A percentile compares a stretch with the other conserved stretches of the same genome.
Evolutionary conservation across 2,797 vertebrate genomes (phyloP).

Genomic region (Coluber constrictor): DNA sequence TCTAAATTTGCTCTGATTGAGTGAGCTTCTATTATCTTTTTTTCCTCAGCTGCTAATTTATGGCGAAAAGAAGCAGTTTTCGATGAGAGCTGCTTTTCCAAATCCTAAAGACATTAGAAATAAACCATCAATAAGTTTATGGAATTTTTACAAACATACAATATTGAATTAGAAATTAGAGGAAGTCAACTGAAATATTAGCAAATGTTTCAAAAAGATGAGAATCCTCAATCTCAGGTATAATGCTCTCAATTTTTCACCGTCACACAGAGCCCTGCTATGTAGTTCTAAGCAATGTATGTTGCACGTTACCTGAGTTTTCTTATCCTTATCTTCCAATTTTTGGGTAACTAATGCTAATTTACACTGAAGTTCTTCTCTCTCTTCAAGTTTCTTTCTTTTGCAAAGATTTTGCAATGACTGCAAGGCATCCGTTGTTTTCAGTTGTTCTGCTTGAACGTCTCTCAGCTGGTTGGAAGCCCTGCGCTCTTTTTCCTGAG

Average conservation of each 20-base stretch:
- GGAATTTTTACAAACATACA: neutral
- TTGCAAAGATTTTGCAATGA: conserved; percentile 65
- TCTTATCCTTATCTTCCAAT: too few species aligned
- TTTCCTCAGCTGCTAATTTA: too few species aligned
- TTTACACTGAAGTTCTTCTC: conserved; percentile 67
- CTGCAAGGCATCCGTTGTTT: conserved; percentile 59
- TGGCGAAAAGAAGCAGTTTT: too few species aligned
- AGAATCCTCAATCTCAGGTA: neutral
- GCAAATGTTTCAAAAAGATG: neutral
- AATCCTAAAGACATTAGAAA: too few species aligned
- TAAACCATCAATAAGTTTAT: neutral
- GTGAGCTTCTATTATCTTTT: too few species aligned
- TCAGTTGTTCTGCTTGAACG: conserved; percentile 61
- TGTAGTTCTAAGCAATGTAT: too few species aligned
- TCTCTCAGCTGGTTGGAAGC: conserved; percentile 64
- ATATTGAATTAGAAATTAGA: neutral
- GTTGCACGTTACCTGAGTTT: too few species aligned
- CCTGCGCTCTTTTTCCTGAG: conserved; percentile 64
- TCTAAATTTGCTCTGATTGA: too few species aligned
- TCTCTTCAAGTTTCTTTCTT: conserved; percentile 71
- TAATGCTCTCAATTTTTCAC: too few species aligned
- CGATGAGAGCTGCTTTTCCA: too few species aligned
- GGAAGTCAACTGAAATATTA: neutral
- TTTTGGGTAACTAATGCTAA: neutral
- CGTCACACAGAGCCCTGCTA: too few species aligned